Evolutionary conservation across 2,797 vertebrate species (phyloP).

Genomic region (Schizothorax lantsangensis): DNA sequence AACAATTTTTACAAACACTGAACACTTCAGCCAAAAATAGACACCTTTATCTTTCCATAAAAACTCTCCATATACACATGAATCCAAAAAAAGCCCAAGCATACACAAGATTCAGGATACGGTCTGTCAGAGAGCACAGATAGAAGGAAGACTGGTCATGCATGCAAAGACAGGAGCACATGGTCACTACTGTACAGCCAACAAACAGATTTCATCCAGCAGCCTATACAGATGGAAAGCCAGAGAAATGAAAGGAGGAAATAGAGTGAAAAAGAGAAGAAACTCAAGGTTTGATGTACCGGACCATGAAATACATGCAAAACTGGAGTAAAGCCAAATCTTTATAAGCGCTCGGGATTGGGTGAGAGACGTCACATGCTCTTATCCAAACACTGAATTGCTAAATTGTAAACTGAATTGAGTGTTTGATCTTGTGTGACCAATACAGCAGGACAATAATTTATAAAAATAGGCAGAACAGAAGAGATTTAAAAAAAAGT

Average conservation of each 20-base stretch:
- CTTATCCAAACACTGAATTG: not conserved
- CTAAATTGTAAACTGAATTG: not conserved
- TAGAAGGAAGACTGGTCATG: constrained; percentile 32
- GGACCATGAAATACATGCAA: constrained; percentile 19
- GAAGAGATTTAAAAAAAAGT: not conserved
- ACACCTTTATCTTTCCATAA: constrained; percentile 55
- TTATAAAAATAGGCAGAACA: not conserved
- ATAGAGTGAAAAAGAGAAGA: not conserved
- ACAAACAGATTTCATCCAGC: constrained; percentile 11
- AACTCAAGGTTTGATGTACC: constrained; percentile 2
- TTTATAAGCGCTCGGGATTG: not conserved
- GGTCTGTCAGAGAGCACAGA: constrained; percentile 24
- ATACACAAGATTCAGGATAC: not conserved
- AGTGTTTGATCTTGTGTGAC: not conserved
- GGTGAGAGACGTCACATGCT: not conserved
- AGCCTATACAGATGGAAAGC: not conserved
- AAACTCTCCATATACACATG: constrained; percentile 59
- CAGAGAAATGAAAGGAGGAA: not conserved
- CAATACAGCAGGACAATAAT: not conserved
- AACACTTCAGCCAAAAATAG: constrained; percentile 62
- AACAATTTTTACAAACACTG: constrained; percentile 54
- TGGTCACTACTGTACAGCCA: constrained; percentile 27
- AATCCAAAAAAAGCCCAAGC: constrained; percentile 37
- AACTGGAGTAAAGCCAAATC: not conserved
- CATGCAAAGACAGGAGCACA: constrained; percentile 39